Evolutionary conservation across 1,140 invertebrate genomes (phyloP), one percentile per base, ranked within the genome.

Genomic region (Pectinophora gossypiella): DNA sequence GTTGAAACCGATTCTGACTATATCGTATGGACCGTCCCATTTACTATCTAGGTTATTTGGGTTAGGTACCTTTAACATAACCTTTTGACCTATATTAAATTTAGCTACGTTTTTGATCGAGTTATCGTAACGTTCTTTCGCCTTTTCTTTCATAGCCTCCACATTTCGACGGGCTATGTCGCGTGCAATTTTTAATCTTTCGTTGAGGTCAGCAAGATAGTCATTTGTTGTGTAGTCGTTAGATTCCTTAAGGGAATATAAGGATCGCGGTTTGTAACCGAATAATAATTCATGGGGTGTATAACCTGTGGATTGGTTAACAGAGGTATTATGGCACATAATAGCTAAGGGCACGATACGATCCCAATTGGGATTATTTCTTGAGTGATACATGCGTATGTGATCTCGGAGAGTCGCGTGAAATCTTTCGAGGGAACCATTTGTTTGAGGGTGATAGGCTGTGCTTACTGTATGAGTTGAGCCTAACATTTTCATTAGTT

Each of bases 261-360:
- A 70, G 15, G 68, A 48, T 19, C 54, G 64, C 10, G 84, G 68
- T 53, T 81, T 75, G 43, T 57, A 54, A 6, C 87, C 87, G 48
- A 85, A 88, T 13, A 89, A n/a, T 3, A 90, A 27, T 67, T 87
- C 78, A 48, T 82, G 80, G 0, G 87, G 81, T 6, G 75, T 71
- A 19, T 52, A 76, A 18, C 51, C 51, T 57, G 54, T 65, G 0
- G 72, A 61, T 42, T 55, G 54, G 48, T 90, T 88, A 1, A 68
- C 20, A n/a, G 79, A 64, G 0, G 81, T 84, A 35, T 90, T 89
- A 48, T 88, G 86, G 4, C 72, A 74, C 56, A 87, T 88, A 9
- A 75, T 75, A 0, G 85, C 86, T 13, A 75, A 76, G 0, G 64
- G 68, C 0, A 89, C 50, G 6, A 71, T 83, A 46, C 72, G 46